These are phyloP conservation scores for Nettapus auritus DNA, from an alignment of 2,113 vertebrate genomes.

Conservation along the genomic window DNA sequence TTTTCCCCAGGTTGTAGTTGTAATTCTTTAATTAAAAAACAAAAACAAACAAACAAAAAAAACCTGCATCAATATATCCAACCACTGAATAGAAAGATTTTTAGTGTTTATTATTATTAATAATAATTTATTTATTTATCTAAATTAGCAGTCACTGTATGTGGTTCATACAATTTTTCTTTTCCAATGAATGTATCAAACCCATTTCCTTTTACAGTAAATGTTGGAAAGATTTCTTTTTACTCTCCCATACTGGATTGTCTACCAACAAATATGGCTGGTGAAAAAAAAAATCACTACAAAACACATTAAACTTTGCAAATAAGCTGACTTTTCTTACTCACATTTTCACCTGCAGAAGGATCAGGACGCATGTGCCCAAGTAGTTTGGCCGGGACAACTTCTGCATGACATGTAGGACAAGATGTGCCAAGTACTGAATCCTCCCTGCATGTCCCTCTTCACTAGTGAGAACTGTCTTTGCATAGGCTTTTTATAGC, in stretches of 20 bases:
- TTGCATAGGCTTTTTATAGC: neutral
- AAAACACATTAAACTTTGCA: neutral
- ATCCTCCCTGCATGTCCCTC: neutral
- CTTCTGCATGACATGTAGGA: neutral
- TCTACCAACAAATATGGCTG: neutral
- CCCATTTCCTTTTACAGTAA: neutral
- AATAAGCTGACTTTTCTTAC: neutral
- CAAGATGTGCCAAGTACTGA: neutral
- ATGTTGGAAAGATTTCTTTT: neutral
- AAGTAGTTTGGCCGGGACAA: neutral
- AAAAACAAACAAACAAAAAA: no score
- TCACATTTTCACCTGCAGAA: neutral
- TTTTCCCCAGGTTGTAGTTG: neutral
- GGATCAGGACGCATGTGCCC: neutral
- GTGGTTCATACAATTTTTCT: neutral
- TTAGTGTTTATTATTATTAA: neutral
- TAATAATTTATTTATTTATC: neutral
- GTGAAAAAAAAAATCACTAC: neutral
- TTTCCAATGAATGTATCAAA: neutral
- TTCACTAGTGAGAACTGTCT: neutral
- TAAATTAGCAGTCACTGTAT: neutral
- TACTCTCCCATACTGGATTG: neutral
- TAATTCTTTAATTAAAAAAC: neutral
- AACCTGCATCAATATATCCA: neutral
- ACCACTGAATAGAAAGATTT: accelerated